Evolutionary conservation across 2,797 vertebrate species (phyloP), one percentile per base, ranked within the genome.

Genomic region (Podargus strigoides): DNA sequence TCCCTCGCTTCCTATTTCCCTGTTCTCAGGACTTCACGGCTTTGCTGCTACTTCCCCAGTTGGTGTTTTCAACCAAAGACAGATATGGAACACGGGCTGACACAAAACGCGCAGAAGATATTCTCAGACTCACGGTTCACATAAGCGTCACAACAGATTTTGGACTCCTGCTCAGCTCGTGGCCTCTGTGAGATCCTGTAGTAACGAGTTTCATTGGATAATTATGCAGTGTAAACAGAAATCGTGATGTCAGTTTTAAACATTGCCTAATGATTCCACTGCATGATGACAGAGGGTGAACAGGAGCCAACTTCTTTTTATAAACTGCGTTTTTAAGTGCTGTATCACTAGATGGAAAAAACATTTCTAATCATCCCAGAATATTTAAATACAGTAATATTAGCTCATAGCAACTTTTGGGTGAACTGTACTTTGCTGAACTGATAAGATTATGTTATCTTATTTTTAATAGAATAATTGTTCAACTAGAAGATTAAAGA

Each of bases 361-460:
- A 1, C 10, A 17, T 1, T 49, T 52, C 17, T 30, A 70, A 74
- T 63, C 49, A 52, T 37, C 62, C 41, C 68, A 68, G 34, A 64
- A 49, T 85, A 94, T 60, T 89, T 94, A 79, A 93, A 89, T 75
- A 83, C 72, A 89, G 72, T 53, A 84, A 50, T 85, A 75, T 53
- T 92, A 78, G 27, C 41, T 92, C 85, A 70, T 9, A 10, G 52
- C 70, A 83, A 59, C 60, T 47, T 64, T 86, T 2, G 1, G 0
- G 1, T 85, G 47, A 89, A 85, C 56, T 91, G 56, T 56, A n/a
- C 56, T 92, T 66, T 82, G 55, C 34, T 90, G 70, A 82, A 50
- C 47, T 63, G 50, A 28, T 85, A 63, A 82, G 36, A 80, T 73
- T 59, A 52, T 41, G 28, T n/a, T 10, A 66, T 55, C 32, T 72